Base-by-base conservation (phyloP, 2,797 vertebrate genomes). In the Zalophus californianus region DNA sequence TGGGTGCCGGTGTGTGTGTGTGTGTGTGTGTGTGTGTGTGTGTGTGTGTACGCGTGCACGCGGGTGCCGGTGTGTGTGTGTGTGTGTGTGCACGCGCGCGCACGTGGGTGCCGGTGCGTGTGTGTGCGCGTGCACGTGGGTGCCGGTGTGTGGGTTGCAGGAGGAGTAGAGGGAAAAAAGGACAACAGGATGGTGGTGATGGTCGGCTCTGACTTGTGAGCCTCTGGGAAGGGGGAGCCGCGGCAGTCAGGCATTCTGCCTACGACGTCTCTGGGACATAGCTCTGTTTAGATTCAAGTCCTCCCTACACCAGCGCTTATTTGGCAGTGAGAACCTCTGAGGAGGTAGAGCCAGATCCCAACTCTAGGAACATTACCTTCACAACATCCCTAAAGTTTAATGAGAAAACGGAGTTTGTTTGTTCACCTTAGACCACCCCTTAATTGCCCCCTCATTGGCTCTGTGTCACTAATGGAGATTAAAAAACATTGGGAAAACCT, bases 221-320 rank as follows among this genome's bases (percentile, higher is more conserved):
- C n/a, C 54, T 4, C 0, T 0, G 2, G 4, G 35, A 9, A 1
- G 0, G 16, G 20, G 72, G 38, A 58, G 23, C 9, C 0, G n/a
- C 0, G 44, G 25, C 15, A 2, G 3, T 62, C 41, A 62, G 79
- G 10, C 7, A 0, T 38, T 27, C 58, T 32, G 48, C 11, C 18
- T 3, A 1, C 32, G 21, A 4, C 4, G 0, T 2, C 16, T 23
- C 13, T n/a, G 1, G 58, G 15, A 3, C 9, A 4, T 15, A 35
- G 12, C 56, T 27, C 50, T 32, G 25, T n/a, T 44, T 16, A 14
- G 38, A 23, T 29, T 64, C 20, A 0, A 0, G 2, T 14, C 32
- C 11, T 62, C 10, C 16, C 32, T 23, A 0, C 15, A 2, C 27
- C 29, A 11, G 13, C 0, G 2, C 11, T 3, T 35, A 21, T 10